Evolutionary conservation across 2,113 vertebrate species (phyloP), one percentile per base, ranked within the genome.

Genomic region (Trogon melanurus): DNA sequence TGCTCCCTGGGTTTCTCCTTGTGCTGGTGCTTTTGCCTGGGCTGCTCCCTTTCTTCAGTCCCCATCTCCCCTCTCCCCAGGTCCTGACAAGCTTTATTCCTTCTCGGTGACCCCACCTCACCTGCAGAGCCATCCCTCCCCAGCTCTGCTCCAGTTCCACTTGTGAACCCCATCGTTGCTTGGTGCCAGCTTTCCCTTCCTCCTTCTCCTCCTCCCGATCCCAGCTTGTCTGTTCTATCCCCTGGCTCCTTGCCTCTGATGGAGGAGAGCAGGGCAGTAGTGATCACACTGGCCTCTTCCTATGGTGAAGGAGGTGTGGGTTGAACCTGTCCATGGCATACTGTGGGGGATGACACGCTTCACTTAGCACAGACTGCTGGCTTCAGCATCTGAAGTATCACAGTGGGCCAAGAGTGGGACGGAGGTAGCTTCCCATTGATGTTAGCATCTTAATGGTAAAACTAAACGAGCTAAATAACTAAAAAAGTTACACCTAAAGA

Each of bases 361-460:
- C 13, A 3, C 20, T 83, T 22, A 20, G 21, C 32, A 36, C 0
- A 3, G 36, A n/a, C 5, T 0, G 0, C 9, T 34, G 62, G 13
- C 12, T 75, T 86, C 30, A 27, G 30, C 15, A 12, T 25, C n/a
- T 2, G 0, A 53, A 34, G 29, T 10, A 23, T 8, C 1, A 1
- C 21, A 58, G 56, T 11, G 27, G 11, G 13, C 10, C 22, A 26
- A 45, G 22, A 11, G 41, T 5, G 13, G 6, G 19, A 44, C 34
- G 74, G 32, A 71, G 16, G 3, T 16, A 80, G 54, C 9, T 69
- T 38, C 53, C 32, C 2, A 1, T 41, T 57, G 41, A 32, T 57
- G 9, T 29, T 57, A 58, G 19, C 26, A 61, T 14, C 38, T 57
- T n/a, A n/a, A 26, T 4, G 38, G 34, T 62, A 30, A 61, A 65